A percentile compares a stretch with the other conserved stretches of the same genome.
phyloP scores from a whole-genome alignment of 2,113 vertebrate genomes.

The Dicaeum eximium region DNA sequence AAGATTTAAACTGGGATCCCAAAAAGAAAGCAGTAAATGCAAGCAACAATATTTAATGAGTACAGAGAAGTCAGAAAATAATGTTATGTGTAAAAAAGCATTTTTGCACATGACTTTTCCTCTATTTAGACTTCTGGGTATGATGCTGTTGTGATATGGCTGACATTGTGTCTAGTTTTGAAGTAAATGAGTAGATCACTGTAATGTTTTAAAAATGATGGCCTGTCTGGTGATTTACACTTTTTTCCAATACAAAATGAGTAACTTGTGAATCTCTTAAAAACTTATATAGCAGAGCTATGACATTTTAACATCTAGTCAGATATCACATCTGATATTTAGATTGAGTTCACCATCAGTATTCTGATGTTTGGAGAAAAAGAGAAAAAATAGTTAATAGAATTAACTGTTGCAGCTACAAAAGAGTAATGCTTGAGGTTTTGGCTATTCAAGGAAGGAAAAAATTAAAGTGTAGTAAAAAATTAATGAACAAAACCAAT shows the following conservation, averaged over 20 bases:
- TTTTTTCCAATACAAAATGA: not conserved
- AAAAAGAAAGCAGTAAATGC: not conserved
- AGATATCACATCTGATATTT: not conserved
- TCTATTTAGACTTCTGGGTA: not conserved
- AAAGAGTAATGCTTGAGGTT: not conserved
- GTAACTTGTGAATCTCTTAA: not conserved
- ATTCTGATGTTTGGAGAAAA: not conserved
- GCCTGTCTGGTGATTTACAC: not conserved
- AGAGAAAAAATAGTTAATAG: not conserved
- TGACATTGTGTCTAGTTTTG: not conserved
- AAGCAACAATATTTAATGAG: not conserved
- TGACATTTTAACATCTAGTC: not conserved
- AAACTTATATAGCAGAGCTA: not conserved
- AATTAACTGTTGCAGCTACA: not conserved
- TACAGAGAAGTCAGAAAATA: not conserved
- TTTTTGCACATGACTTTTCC: not conserved
- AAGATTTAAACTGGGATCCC: not conserved
- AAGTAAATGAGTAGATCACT: not conserved
- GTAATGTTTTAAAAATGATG: not conserved
- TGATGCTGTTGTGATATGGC: not conserved
- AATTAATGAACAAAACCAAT: not conserved
- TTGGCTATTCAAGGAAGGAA: not conserved
- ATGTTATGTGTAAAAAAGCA: not conserved
- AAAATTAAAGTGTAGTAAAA: not conserved
- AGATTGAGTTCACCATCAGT: not conserved